Conservation (phyloP, 2,888 invertebrate species). For the Hylaea fasciaria region DNA sequence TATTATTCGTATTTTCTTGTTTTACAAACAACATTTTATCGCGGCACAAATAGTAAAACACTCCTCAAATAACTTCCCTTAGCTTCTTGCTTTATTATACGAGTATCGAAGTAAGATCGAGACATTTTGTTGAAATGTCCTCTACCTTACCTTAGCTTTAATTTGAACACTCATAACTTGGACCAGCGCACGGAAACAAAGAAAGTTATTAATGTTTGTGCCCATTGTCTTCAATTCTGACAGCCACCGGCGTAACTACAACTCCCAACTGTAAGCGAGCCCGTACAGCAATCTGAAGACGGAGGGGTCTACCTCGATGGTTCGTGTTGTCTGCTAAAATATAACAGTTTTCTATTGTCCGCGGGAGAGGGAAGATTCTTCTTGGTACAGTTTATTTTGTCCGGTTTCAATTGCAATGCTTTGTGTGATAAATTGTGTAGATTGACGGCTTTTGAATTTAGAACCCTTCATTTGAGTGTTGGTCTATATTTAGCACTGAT, state of each 20-base stretch:
- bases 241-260: slow-evolving; percentile 57
- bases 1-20: too few species aligned
- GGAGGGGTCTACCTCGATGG: slow-evolving; percentile 55
- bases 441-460: slow-evolving; percentile 48
- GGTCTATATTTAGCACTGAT: neutral
- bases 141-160: slow-evolving; percentile 15
- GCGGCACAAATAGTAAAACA: too few species aligned
- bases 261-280: slow-evolving; percentile 46
- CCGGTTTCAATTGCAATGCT: slow-evolving; percentile 61
- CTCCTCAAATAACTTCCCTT: too few species aligned
- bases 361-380: slow-evolving; percentile 65
- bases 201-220: slow-evolving; percentile 82
- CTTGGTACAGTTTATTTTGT: slow-evolving; percentile 64
- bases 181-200: slow-evolving; percentile 69
- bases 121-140: slow-evolving; percentile 9
- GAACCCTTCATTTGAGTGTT: slow-evolving; percentile 8
- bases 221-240: slow-evolving; percentile 75
- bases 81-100: too few species aligned
- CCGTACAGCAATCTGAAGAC: slow-evolving; percentile 40
- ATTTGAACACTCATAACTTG: slow-evolving; percentile 56
- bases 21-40: too few species aligned
- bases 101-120: neutral
- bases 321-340: slow-evolving; percentile 66
- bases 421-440: slow-evolving; percentile 60
- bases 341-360: slow-evolving; percentile 71